Conservation (phyloP, 2,888 invertebrate genomes). For the Tanypteryx hageni region DNA sequence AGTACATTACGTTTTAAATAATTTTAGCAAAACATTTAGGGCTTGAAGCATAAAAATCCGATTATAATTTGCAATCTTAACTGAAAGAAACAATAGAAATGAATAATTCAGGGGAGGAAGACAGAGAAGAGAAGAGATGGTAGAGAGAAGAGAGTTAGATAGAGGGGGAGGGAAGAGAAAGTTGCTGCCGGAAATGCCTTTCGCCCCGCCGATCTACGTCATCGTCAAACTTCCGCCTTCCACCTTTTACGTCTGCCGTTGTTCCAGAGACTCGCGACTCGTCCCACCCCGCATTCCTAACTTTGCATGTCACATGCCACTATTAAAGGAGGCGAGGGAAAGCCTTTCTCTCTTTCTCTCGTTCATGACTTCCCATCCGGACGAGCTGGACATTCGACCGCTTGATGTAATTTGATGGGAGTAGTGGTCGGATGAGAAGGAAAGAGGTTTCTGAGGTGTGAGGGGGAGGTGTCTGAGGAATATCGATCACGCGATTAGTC, state of each 20-base stretch:
- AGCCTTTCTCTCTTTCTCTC: neutral
- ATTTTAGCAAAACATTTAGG: too few relatives aligned
- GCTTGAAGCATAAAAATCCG: too few relatives aligned
- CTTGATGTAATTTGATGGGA: neutral
- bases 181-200: slow-evolving; percentile 32
- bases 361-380: neutral
- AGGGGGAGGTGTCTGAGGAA: too few relatives aligned
- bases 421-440: neutral
- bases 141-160: neutral
- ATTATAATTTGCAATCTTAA: too few relatives aligned
- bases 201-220: neutral
- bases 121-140: neutral
- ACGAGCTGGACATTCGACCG: too few relatives aligned
- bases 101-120: neutral
- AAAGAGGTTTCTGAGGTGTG: too few relatives aligned
- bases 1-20: too few relatives aligned
- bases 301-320: neutral
- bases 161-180: neutral
- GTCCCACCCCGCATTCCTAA: neutral
- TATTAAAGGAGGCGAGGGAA: neutral
- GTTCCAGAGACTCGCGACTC: neutral
- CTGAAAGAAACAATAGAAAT: neutral
- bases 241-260: neutral
- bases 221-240: neutral
- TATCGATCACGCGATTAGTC: neutral